phyloP scores from a whole-genome alignment of 2,797 vertebrate genomes.

The Schizopygopsis pylzovi region DNA sequence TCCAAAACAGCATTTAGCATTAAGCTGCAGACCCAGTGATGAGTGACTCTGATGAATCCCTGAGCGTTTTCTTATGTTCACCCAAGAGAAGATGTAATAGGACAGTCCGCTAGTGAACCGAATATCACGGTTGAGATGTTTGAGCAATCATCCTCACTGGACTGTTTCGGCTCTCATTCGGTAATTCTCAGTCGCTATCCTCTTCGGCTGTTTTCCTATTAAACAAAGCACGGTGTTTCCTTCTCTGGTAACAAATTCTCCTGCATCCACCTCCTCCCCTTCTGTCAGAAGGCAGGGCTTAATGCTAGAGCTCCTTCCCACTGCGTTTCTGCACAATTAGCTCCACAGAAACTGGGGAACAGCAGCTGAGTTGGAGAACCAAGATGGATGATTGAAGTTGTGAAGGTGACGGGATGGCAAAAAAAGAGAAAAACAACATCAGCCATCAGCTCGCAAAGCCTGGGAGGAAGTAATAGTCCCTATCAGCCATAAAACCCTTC shows the following conservation, averaged over 20 bases:
- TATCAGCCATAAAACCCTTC: conserved; percentile 70
- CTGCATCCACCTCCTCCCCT: conserved; percentile 50
- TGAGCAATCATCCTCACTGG: conserved; percentile 45
- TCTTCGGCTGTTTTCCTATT: conserved; percentile 57
- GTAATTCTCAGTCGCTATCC: conserved; percentile 50
- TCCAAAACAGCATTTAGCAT: conserved; percentile 32
- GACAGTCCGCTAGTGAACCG: conserved; percentile 26
- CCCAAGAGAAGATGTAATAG: conserved; percentile 35
- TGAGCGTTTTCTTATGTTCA: conserved; percentile 29
- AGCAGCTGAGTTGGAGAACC: conserved; percentile 65
- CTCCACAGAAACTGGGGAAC: conserved; percentile 67
- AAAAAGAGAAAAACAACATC: conserved; percentile 64
- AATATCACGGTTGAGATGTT: conserved; percentile 29
- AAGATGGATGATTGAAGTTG: conserved; percentile 71
- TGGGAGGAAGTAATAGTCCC: conserved; percentile 67
- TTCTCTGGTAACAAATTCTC: conserved; percentile 54
- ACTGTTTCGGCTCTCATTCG: conserved; percentile 49
- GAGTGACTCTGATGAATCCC: conserved; percentile 19
- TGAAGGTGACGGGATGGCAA: conserved; percentile 69
- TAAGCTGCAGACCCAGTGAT: conserved; percentile 48
- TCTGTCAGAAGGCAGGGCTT: conserved; percentile 53
- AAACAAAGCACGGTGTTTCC: conserved; percentile 52
- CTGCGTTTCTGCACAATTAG: conserved; percentile 74
- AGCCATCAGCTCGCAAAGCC: conserved; percentile 56
- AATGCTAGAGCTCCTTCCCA: conserved; percentile 64